Evolutionary conservation across 2,888 invertebrate genomes (phyloP), one percentile per base, ranked within the genome.

Genomic region (Gortyna flavago): DNA sequence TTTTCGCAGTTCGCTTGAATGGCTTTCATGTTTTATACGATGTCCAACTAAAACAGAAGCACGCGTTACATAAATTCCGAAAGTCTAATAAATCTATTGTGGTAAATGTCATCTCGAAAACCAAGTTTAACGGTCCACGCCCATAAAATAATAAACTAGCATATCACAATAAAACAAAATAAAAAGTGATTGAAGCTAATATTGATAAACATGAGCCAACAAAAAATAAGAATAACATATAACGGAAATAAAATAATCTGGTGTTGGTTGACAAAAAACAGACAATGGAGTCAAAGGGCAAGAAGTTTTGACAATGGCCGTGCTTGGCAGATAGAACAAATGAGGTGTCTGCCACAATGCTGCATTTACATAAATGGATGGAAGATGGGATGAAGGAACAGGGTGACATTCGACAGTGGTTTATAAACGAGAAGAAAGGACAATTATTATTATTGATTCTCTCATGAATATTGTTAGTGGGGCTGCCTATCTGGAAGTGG

Each of bases 191-290:
- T 71, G 85, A 89, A 91, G 90, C 89, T 89, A 91, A 92, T 92
- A 93, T 93, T 90, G 89, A 93, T 90, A 87, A 89, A 91, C 91
- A 92, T 90, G 91, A 92, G 90, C 92, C 93, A 94, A 94, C 93
- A 95, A 93, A 95, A 91, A 89, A 85, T 89, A 67, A 75, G 76
- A 83, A 92, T 91, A 93, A 92, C 91, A 92, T 91, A 93, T 94
- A 95, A 95, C 95, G 96, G 96, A 96, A 96, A 96, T 96, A 95
- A 96, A 96, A 96, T 96, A 94, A 96, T 96, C 96, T 94, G 90
- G 88, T 85, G 90, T 91, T 90, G 89, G 92, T 90, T 93, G 91
- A 96, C 94, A 96, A 96, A 96, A 96, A 96, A 95, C 93, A 94
- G 89, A 96, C 96, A 96, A 96, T 96, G 82, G 95, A 96, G 96